phyloP scores from a whole-genome alignment of 2,888 invertebrate species.

The Augochlorella aurata region DNA sequence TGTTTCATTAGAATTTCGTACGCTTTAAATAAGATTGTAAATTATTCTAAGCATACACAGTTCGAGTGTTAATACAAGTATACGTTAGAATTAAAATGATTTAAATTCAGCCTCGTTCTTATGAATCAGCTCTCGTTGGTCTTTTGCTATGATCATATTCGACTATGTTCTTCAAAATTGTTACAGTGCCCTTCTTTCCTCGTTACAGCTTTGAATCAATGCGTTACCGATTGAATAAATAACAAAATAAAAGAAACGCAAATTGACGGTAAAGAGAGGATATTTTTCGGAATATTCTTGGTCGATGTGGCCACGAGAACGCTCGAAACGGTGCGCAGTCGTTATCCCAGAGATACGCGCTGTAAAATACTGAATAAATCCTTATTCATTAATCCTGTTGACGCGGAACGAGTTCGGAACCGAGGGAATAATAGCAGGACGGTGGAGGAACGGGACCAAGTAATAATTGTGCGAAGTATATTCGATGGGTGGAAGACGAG shows the following conservation, averaged over 20 bases:
- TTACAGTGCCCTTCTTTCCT: too few relatives aligned
- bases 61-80: too few relatives aligned
- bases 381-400: slow-evolving; percentile 38
- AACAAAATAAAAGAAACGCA: neutral
- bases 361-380: slow-evolving; percentile 24
- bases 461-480: slow-evolving; percentile 23
- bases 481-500: slow-evolving; percentile 27
- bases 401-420: slow-evolving; percentile 5
- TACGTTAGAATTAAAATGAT: too few relatives aligned
- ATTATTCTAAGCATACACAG: too few relatives aligned
- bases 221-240: too few relatives aligned
- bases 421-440: slow-evolving; percentile 4
- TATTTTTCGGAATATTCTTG: neutral
- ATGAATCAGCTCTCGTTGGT: too few relatives aligned
- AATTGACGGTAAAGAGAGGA: neutral
- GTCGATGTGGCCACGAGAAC: neutral
- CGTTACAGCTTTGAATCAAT: too few relatives aligned
- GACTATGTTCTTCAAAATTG: too few relatives aligned
- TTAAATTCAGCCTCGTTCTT: too few relatives aligned
- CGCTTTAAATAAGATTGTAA: too few relatives aligned
- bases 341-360: slow-evolving; percentile 1
- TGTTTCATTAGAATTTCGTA: too few relatives aligned
- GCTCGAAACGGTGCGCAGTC: neutral
- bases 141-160: too few relatives aligned
- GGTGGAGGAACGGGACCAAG: slow-evolving; percentile 17